Evolutionary conservation across 2,797 vertebrate species (phyloP).

Genomic region (Aplochiton taeniatus): DNA sequence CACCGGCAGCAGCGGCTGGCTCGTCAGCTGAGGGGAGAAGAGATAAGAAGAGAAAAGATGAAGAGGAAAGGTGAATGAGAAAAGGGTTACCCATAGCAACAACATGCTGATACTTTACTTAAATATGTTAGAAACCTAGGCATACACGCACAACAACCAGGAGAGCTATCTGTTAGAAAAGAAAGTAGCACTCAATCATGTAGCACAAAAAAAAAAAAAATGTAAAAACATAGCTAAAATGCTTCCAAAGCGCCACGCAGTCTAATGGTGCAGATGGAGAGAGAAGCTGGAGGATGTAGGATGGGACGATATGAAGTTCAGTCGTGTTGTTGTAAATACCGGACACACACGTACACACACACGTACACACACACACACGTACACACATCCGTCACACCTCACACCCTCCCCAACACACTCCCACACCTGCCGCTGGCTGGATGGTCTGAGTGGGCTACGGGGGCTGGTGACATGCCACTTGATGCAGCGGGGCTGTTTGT

Average conservation of each 20-base stretch:
- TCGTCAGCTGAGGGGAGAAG: slow-evolving; percentile 77
- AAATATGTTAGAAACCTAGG: too few relatives aligned
- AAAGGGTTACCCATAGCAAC: not conserved
- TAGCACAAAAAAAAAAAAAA: too few relatives aligned
- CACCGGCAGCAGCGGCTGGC: slow-evolving; percentile 66
- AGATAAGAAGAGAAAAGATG: not conserved
- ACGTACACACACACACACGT: slow-evolving; percentile 4
- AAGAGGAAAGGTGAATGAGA: not conserved
- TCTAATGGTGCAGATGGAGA: not conserved
- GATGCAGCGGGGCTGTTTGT: not conserved
- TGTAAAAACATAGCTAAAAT: too few relatives aligned
- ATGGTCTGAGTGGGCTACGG: not conserved
- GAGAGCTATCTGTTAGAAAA: too few relatives aligned
- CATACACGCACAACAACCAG: too few relatives aligned
- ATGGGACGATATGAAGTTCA: slow-evolving; percentile 31
- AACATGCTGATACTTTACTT: not conserved
- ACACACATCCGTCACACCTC: too few relatives aligned
- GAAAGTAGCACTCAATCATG: too few relatives aligned
- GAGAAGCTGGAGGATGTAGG: slow-evolving; percentile 30
- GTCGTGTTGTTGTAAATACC: slow-evolving; percentile 7
- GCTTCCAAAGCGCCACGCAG: too few relatives aligned
- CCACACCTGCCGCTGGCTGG: slow-evolving; percentile 6
- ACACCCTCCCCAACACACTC: slow-evolving; percentile 17
- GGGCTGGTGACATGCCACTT: slow-evolving; percentile 3
- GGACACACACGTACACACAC: not conserved